These are phyloP conservation scores for Capricornis sumatraensis DNA, from an alignment of 2,113 vertebrate species.

Conservation along the genomic window DNA sequence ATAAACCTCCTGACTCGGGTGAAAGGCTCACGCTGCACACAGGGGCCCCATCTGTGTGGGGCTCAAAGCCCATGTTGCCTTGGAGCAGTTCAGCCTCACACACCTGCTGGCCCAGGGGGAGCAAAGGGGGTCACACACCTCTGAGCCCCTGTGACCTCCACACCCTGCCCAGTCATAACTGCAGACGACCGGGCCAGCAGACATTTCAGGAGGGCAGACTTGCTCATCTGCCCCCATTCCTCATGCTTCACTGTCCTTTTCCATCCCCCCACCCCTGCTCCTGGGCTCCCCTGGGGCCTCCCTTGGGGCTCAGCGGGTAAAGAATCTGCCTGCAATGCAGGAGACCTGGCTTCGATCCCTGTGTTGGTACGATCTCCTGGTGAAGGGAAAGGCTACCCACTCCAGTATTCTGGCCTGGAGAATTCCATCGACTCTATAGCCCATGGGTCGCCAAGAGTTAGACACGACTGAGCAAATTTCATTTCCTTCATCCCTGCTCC, in stretches of 20 bases:
- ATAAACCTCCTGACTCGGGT: too few relatives aligned
- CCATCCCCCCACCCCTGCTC: too few relatives aligned
- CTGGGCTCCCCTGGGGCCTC: too few relatives aligned
- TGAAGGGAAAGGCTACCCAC: neutral
- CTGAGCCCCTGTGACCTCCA: too few relatives aligned
- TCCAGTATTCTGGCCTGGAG: neutral
- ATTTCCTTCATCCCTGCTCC: neutral
- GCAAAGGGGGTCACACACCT: too few relatives aligned
- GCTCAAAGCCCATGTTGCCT: neutral
- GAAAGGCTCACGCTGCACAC: too few relatives aligned
- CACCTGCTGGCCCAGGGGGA: too few relatives aligned
- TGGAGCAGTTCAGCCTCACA: neutral
- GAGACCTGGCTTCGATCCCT: neutral
- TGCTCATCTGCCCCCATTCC: too few relatives aligned
- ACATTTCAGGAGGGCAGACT: accelerated
- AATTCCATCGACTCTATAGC: neutral
- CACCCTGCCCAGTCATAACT: too few relatives aligned
- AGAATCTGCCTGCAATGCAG: neutral
- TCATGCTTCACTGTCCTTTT: too few relatives aligned
- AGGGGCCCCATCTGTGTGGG: accelerated
- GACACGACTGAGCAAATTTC: neutral
- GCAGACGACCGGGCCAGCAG: neutral
- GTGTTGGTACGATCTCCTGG: accelerated
- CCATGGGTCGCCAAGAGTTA: neutral
- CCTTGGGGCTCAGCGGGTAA: neutral